Evolutionary conservation across 64 coral and sea anemone species (phyloP).

Genomic region (Montipora sp.): DNA sequence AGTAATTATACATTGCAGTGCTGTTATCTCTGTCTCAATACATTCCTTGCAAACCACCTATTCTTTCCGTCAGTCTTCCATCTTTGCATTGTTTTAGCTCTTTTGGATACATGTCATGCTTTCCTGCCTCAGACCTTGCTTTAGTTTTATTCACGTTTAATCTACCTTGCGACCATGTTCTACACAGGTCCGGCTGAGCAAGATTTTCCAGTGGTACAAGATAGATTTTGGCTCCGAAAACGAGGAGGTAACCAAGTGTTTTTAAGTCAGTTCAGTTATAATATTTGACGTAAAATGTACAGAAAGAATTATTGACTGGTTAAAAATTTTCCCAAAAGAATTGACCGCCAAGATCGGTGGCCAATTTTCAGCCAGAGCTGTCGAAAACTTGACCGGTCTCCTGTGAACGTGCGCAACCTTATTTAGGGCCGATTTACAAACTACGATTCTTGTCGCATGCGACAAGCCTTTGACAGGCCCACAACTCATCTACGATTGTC

Average conservation of each 20-base stretch:
- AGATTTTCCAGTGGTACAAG: slow-evolving; percentile 96
- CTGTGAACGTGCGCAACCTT: no score
- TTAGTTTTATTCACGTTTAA: background rate
- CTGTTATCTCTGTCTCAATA: no score
- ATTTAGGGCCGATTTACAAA: no score
- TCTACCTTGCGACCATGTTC: background rate
- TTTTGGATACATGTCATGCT: background rate
- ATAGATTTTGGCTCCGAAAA: slow-evolving; percentile 83
- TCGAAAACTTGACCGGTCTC: background rate
- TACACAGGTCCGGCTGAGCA: slow-evolving; percentile 76
- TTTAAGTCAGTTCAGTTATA: background rate
- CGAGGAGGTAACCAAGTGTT: slow-evolving; percentile 59
- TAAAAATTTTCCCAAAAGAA: no score
- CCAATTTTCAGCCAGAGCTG: background rate
- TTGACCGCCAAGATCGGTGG: no score
- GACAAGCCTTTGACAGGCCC: no score
- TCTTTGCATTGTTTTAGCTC: background rate
- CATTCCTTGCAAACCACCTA: no score
- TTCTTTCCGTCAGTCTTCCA: background rate
- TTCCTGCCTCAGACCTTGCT: background rate
- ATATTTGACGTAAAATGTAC: background rate
- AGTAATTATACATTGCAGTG: no score
- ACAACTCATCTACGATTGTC: no score
- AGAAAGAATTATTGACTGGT: no score
- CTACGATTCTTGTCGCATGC: no score